A percentile compares a stretch with the other conserved stretches of the same genome.
Conservation (phyloP, 2,113 vertebrate species). For the Cranoglanis bouderius region DNA sequence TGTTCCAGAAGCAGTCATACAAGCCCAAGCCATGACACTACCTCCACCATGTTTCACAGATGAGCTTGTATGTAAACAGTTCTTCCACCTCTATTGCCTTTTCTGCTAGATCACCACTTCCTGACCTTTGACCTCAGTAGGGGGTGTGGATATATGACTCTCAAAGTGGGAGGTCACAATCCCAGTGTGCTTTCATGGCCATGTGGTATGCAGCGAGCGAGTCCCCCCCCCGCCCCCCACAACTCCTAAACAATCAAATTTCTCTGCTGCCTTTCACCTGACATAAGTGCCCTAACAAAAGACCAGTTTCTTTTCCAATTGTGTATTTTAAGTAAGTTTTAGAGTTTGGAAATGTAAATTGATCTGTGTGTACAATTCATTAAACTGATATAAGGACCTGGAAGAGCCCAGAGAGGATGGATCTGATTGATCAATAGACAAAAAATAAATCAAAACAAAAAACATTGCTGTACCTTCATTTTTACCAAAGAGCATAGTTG, state of each 20-base stretch:
- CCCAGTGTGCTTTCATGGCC: background rate
- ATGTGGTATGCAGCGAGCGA: background rate
- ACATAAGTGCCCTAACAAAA: background rate
- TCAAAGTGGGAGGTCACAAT: background rate
- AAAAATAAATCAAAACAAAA: background rate
- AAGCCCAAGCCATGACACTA: too few species aligned
- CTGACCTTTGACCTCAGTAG: constrained; percentile 10
- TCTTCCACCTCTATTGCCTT: background rate
- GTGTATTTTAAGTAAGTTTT: background rate
- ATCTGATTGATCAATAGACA: background rate
- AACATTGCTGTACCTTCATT: background rate
- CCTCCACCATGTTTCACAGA: too few species aligned
- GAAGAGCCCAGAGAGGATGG: background rate
- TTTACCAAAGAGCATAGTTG: background rate
- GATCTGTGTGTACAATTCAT: background rate
- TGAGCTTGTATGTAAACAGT: background rate
- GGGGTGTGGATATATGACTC: constrained; percentile 1
- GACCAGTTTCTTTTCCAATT: background rate
- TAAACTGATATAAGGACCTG: background rate
- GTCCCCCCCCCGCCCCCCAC: background rate
- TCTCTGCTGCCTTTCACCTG: background rate
- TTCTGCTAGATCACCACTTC: background rate
- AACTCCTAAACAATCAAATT: background rate
- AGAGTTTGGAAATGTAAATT: background rate
- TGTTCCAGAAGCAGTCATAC: too few species aligned